Evolutionary conservation across 2,888 invertebrate genomes (phyloP), one percentile per base, ranked within the genome.

Genomic region (Criorhina ranunculi): DNA sequence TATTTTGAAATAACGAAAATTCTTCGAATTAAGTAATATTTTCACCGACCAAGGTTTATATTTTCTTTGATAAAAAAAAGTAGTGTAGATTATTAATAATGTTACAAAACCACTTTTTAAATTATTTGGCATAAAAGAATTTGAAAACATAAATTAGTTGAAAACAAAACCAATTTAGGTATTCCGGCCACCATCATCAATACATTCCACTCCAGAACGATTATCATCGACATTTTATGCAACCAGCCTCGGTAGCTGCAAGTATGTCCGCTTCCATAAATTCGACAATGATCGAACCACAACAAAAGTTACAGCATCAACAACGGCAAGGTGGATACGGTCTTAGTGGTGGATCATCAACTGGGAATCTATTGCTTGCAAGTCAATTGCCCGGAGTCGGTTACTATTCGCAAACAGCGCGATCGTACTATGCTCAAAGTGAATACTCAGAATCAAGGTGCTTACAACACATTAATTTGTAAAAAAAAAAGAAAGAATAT

Each of bases 171-270:
- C 88, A 87, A 81, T 88, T 87, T 89, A 91, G 91, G 90, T 91
- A 91, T 90, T 90, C 90, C 51, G 51, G 69, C 57, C 87, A 83
- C 67, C 80, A 86, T 88, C 91, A 91, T 88, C 91, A 90, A 88
- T 91, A 91, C 88, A 90, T 91, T 89, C 89, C 90, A 89, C 91
- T 91, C 89, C 89, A 90, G 87, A 91, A 90, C 89, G 91, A 91
- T 88, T 90, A 90, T 87, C 91, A 91, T 89, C 90, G 91, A 70
- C 90, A 90, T 88, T 89, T 88, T 87, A 87, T 87, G 72, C 88
- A 88, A 46, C 31, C 73, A 64, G 69, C 31, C 24, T 11, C 69
- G 12, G 19, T 73, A 37, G 24, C 53, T 46, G 72, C 62, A 12
- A 86, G 72, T 29, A 60, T 80, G 57, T 67, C 79, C 37, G 31